Evolutionary conservation across 2,113 vertebrate genomes (phyloP).

Genomic region (Aplodontia rufa): DNA sequence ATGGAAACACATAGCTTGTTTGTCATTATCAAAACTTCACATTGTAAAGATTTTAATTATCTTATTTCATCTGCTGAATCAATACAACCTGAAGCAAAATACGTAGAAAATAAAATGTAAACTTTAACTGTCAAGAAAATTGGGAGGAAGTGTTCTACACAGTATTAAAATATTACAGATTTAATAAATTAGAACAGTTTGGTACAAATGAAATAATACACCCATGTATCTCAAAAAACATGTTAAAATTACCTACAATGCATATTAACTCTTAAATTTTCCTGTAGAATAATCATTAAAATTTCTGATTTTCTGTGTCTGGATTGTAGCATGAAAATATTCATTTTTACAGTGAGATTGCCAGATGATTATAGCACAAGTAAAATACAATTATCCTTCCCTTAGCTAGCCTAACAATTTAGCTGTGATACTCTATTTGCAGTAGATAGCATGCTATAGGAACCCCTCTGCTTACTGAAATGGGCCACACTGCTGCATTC

Average conservation of each 20-base stretch:
- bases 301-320: slow-evolving; percentile 43
- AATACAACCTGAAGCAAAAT: not conserved
- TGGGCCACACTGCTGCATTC: not conserved
- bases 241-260: not conserved
- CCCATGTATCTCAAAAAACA: not conserved
- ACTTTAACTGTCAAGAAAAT: slow-evolving; percentile 24
- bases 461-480: not conserved
- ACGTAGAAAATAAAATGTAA: slow-evolving; percentile 11
- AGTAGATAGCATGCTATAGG: not conserved
- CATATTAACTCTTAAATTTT: not conserved
- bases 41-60: not conserved
- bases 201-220: not conserved
- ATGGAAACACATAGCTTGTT: not conserved
- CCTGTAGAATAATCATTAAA: not conserved
- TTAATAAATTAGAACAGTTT: not conserved
- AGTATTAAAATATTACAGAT: not conserved
- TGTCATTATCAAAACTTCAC: not conserved
- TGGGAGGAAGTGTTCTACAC: not conserved
- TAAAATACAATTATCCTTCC: not conserved
- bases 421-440: not conserved
- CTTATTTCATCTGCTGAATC: not conserved
- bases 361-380: not conserved
- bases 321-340: not conserved
- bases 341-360: not conserved
- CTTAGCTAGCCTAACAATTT: not conserved